Evolutionary conservation across 2,797 vertebrate genomes (phyloP), one percentile per base, ranked within the genome.

Genomic region (Silurus lanzhouensis): DNA sequence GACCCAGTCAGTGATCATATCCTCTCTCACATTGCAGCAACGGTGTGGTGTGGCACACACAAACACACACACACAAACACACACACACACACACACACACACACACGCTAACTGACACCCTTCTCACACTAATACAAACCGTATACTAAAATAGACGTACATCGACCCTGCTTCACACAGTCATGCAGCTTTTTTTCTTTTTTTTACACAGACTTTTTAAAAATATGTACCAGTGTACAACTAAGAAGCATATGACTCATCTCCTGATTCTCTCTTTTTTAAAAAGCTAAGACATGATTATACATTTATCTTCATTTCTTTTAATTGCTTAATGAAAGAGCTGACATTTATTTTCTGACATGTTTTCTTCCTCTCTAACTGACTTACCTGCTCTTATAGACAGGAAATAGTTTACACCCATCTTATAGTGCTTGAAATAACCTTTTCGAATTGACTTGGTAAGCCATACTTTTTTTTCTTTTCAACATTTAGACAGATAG

Each of bases 1-100:
- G 86, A 84, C 67, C 86, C 57, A 27, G 74, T 82, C 86, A 90
- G 74, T 19, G 89, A 92, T 92, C 88, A 84, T 83, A 90, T 93
- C 91, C 91, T 89, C n/a, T 81, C 68, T 67, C 57, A 63, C 60
- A 77, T 6, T 55, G 31, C n/a, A 77, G 63, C 80, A 63, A 74
- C 17, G 8, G 55, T 76, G 75, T 22, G 31, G 25, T 44, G 66
- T 67, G 38, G 31, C 70, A 52, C 55, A 71, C 10, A 70, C 52
- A 25, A 75, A 27, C 3, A 20, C 60, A 31, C 22, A 19, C n/a
- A 70, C 52, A 25, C 64, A 27, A 1, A 20, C 60, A 31, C 22
- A 19, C 31, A 31, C 31, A 31, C 31, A 31, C 31, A 84, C 46
- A 52, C 63, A 55, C 38, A 64, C 31, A 55, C 25, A 55, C 83